Conservation (phyloP, 2,113 vertebrate genomes). For the Eulacestoma nigropectus region DNA sequence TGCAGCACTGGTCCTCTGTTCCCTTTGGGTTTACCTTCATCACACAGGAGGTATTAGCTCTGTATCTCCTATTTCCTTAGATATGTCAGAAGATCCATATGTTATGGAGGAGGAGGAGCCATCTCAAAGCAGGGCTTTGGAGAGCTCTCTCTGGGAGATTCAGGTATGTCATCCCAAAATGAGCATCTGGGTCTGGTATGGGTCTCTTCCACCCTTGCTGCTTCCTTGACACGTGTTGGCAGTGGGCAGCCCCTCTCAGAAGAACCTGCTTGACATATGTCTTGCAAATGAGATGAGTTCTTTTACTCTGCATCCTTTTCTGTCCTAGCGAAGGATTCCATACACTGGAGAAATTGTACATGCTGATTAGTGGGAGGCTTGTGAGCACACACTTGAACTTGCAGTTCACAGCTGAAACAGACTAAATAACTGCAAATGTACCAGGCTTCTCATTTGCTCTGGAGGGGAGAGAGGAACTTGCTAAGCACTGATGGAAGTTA, state of each 20-base stretch:
- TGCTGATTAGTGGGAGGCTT: neutral
- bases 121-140: conserved; percentile 80
- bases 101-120: conserved; percentile 84
- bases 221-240: neutral
- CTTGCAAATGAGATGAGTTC: neutral
- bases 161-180: conserved; percentile 70
- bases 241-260: neutral
- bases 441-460: neutral
- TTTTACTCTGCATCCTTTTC: neutral
- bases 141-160: conserved; percentile 96
- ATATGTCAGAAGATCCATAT: conserved; percentile 81
- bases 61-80: conserved; percentile 49
- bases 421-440: neutral
- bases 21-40: neutral
- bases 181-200: neutral
- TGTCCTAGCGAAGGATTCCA: neutral
- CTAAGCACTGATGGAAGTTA: neutral
- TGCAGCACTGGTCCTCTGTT: neutral
- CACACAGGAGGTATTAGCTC: neutral
- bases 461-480: neutral
- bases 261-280: neutral
- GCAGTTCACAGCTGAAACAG: neutral
- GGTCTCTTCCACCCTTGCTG: neutral
- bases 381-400: neutral
- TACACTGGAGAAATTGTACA: neutral